Conservation (phyloP, 2,113 vertebrate genomes). For the Seriola quinqueradiata region DNA sequence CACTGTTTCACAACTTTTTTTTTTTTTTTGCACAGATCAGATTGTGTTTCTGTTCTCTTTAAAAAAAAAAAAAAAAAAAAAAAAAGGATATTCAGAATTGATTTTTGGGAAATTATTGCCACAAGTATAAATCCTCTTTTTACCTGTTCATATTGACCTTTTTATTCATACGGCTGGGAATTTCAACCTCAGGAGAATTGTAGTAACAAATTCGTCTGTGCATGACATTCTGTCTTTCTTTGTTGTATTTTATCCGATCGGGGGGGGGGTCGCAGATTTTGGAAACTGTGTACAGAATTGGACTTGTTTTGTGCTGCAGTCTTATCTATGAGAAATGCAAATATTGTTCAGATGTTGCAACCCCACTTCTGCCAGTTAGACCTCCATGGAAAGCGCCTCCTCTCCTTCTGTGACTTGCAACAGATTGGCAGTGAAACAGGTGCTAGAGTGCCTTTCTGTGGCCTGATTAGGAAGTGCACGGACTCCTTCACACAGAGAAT, state of each 20-base stretch:
- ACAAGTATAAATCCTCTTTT: neutral
- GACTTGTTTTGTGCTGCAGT: neutral
- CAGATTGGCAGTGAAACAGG: constrained; percentile 18
- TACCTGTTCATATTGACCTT: constrained; percentile 18
- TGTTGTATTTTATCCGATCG: neutral
- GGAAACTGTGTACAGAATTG: neutral
- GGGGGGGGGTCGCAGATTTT: neutral
- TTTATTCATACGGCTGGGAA: neutral
- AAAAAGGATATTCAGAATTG: neutral
- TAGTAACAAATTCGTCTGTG: neutral
- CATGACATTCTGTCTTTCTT: neutral
- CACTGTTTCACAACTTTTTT: neutral
- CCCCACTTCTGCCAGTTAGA: constrained; percentile 17
- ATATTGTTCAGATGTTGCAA: constrained; percentile 39
- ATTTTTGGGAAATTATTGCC: neutral
- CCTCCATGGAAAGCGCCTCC: constrained; percentile 1
- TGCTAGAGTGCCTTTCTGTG: constrained; percentile 52
- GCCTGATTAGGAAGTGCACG: neutral
- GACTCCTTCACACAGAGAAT: neutral
- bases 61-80: neutral
- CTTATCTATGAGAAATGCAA: constrained; percentile 26
- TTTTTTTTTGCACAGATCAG: neutral
- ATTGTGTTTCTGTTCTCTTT: neutral
- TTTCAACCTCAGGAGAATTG: neutral
- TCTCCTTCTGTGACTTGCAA: constrained; percentile 7